phyloP scores from a whole-genome alignment of 2,113 vertebrate species.

The Atherinomorus stipes region DNA sequence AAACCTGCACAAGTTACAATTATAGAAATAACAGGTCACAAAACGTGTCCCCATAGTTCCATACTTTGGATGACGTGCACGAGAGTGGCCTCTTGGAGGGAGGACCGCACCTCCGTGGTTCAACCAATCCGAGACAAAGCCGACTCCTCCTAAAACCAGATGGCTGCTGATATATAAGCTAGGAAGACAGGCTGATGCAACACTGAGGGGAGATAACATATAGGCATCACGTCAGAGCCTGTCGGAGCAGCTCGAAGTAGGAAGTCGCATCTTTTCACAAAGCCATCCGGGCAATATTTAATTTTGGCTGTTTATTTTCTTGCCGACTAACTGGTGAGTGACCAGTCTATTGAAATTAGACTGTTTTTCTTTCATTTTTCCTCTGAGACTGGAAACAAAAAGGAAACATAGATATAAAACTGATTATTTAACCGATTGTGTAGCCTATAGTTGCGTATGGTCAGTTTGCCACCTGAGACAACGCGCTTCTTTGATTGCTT shows the following conservation, averaged over 20 bases:
- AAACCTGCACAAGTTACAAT: too few species aligned
- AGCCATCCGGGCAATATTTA: not conserved
- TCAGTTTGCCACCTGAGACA: too few species aligned
- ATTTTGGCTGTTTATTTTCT: not conserved
- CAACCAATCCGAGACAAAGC: slow-evolving; percentile 77
- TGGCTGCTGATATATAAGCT: slow-evolving; percentile 65
- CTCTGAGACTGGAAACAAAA: too few species aligned
- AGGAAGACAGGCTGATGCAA: slow-evolving; percentile 81
- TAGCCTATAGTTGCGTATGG: too few species aligned
- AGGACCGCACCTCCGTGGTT: slow-evolving; percentile 79
- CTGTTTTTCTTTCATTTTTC: not conserved
- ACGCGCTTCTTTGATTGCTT: too few species aligned
- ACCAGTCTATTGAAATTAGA: not conserved
- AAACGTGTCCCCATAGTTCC: too few species aligned
- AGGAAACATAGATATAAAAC: not conserved
- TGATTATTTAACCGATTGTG: not conserved
- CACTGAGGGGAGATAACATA: slow-evolving; percentile 54
- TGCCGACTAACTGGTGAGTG: slow-evolving; percentile 52
- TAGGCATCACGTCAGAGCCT: slow-evolving; percentile 25
- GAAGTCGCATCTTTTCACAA: slow-evolving; percentile 11
- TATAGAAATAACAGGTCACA: too few species aligned
- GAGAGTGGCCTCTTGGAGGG: slow-evolving; percentile 46
- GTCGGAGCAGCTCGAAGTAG: slow-evolving; percentile 5
- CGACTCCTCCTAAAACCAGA: slow-evolving; percentile 71
- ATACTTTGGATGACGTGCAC: too few species aligned